Evolutionary conservation across 2,888 invertebrate species (phyloP), one percentile per base, ranked within the genome.

Genomic region (Hirudinaria manillensis): DNA sequence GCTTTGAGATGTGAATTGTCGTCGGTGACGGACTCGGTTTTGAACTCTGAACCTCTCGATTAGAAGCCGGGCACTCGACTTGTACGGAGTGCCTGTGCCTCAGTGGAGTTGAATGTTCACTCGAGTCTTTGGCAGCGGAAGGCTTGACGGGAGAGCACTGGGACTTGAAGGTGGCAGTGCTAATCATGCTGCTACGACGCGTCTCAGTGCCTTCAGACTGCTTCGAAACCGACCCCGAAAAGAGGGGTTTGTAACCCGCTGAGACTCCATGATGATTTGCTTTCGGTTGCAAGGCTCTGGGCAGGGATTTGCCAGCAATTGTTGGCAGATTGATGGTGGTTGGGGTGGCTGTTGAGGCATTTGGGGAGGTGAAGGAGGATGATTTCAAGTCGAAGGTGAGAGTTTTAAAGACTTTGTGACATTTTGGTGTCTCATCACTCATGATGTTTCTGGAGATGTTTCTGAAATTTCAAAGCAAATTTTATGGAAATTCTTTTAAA

Each of bases 121-220:
- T 16, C 16, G 45, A 45, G 16, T 16, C 45, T 45, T 45, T 45
- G 45, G 61, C 61, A 6, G 61, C n/a, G 24, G 61, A 61, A 27
- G 61, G 61, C 29, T n/a, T 61, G 61, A 16, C n/a, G 61, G n/a
- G 29, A n/a, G 24, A 27, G 21, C 61, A 61, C 61, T 61, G 61
- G 61, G 24, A 27, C 24, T 61, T 61, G 61, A 27, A 61, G 7
- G 61, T 61, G 24, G 61, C 10, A 16, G 29, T 61, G 29, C 61
- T 16, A 29, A 24, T 61, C 61, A 61, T 61, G 29, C 61, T 61
- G 61, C 61, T 61, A 7, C 61, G 61, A 27, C 61, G 24, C 2
- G 3, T 10, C 24, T 24, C 21, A 19, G 10, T 6, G 61, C 10
- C 24, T 4, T 24, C 24, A n/a, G 61, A 61, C 7, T 6, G 7